These are phyloP conservation scores for Prionailurus bengalensis DNA, from an alignment of 2,113 vertebrate species.

Conservation along the genomic window DNA sequence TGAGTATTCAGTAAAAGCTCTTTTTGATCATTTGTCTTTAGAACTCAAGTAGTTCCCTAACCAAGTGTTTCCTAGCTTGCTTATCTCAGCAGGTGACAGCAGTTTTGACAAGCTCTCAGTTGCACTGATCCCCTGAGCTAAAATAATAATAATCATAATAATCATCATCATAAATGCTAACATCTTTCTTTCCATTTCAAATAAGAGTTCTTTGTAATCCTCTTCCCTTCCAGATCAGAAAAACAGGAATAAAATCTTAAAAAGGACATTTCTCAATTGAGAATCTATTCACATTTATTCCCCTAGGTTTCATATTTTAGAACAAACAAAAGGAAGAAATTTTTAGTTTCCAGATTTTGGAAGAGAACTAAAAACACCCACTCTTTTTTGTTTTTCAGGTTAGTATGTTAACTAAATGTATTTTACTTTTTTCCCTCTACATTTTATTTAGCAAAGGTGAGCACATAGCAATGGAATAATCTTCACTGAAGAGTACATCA, in stretches of 20 bases:
- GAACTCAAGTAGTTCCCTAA: neutral
- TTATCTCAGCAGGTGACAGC: neutral
- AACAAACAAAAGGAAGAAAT: neutral
- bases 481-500: neutral
- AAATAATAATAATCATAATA: too few species aligned
- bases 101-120: neutral
- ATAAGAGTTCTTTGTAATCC: neutral
- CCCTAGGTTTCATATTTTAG: neutral
- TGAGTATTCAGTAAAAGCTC: neutral
- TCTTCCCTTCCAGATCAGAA: neutral
- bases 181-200: slow-evolving; percentile 17
- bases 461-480: neutral
- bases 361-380: neutral
- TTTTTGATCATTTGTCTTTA: neutral
- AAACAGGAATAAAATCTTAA: neutral
- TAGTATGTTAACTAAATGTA: neutral
- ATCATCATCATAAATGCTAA: neutral
- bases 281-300: neutral
- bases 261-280: neutral
- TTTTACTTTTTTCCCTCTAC: neutral
- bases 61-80: neutral
- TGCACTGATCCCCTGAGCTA: neutral
- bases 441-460: slow-evolving; percentile 33
- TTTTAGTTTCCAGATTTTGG: neutral
- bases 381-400: neutral